Conservation (phyloP, 2,888 invertebrate genomes). For the Syrista parreyssii region DNA sequence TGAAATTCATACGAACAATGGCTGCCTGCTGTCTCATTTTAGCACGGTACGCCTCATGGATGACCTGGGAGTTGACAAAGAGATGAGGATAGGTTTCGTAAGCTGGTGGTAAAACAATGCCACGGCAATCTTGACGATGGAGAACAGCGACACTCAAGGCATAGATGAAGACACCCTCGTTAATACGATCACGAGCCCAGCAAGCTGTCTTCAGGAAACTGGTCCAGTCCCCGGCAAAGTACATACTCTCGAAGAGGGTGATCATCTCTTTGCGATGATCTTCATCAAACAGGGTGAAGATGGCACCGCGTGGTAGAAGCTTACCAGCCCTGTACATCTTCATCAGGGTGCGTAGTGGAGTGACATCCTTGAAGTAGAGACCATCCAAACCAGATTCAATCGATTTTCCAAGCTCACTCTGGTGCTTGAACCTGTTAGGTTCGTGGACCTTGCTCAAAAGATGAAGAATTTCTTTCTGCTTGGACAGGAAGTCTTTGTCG, state of each 20-base stretch:
- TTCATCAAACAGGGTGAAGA: constrained; percentile 73
- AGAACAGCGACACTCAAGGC: constrained; percentile 73
- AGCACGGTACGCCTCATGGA: constrained; percentile 73
- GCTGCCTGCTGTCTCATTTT: constrained; percentile 63
- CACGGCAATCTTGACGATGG: constrained; percentile 74
- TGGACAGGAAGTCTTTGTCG: constrained; percentile 69
- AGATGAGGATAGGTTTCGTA: constrained; percentile 80
- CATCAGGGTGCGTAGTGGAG: constrained; percentile 19
- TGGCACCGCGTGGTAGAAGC: constrained; percentile 71
- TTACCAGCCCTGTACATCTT: constrained; percentile 65
- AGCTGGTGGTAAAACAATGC: constrained; percentile 75
- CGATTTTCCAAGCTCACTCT: constrained; percentile 69
- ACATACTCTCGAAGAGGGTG: constrained; percentile 75
- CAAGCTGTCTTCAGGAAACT: constrained; percentile 78
- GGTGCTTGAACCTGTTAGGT: constrained; percentile 69
- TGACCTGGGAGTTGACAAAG: constrained; percentile 77
- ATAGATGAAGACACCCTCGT: constrained; percentile 78
- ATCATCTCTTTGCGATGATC: constrained; percentile 73
- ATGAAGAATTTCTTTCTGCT: constrained; percentile 71
- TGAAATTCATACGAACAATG: constrained; percentile 74
- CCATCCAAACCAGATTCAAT: constrained; percentile 73
- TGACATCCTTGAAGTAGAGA: constrained; percentile 69
- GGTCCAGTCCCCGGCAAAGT: constrained; percentile 77
- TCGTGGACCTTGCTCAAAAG: constrained; percentile 75
- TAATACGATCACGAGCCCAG: constrained; percentile 75